Evolutionary conservation across 2,113 vertebrate species (phyloP).

Genomic region (Tapirus terrestris): DNA sequence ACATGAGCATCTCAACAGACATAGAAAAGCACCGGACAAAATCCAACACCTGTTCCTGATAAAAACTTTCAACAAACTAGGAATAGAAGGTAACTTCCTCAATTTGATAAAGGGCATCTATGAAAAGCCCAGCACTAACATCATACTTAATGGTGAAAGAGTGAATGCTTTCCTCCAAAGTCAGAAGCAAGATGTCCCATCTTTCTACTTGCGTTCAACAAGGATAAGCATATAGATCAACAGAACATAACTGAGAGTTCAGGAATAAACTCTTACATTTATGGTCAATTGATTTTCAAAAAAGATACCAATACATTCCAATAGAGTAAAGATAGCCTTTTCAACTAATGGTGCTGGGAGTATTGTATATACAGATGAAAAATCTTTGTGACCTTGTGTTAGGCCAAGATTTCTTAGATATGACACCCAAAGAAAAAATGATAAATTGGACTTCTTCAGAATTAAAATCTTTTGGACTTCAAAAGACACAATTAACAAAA

Average conservation of each 20-base stretch:
- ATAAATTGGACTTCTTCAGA: background rate
- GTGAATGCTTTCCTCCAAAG: background rate
- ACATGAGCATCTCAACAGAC: background rate
- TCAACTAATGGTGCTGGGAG: background rate
- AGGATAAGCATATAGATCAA: background rate
- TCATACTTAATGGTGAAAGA: background rate
- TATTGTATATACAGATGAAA: background rate
- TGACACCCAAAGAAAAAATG: background rate
- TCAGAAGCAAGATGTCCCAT: background rate
- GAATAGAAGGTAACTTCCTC: background rate
- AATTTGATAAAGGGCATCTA: background rate
- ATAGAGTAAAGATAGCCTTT: background rate
- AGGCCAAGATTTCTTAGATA: background rate
- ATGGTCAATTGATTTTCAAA: background rate
- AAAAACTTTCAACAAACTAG: background rate
- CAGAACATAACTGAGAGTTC: background rate
- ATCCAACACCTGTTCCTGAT: background rate
- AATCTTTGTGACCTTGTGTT: background rate
- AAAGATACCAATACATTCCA: background rate
- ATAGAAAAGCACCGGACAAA: background rate
- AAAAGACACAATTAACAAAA: background rate
- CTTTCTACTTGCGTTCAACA: background rate
- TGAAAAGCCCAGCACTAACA: background rate
- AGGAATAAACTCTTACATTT: background rate
- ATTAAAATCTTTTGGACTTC: background rate